These are phyloP conservation scores for Cryptotermes secundus DNA, from an alignment of 1,140 invertebrate species.

Conservation along the genomic window DNA sequence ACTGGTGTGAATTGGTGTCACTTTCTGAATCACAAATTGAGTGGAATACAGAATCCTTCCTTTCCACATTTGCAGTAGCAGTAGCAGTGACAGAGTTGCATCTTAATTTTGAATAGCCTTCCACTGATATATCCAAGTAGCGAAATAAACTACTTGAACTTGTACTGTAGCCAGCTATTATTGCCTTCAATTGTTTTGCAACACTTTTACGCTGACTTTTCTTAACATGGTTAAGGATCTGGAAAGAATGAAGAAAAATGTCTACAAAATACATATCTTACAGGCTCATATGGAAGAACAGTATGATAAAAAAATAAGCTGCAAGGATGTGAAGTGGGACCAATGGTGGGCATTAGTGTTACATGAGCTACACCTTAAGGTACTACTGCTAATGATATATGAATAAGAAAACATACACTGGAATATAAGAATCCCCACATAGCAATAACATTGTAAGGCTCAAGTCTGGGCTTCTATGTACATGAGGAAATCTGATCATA, in stretches of 20 bases:
- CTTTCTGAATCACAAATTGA: not conserved
- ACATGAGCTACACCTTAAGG: too few species aligned
- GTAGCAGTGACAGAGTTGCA: not conserved
- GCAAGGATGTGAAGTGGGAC: too few species aligned
- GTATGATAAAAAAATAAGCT: too few species aligned
- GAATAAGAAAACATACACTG: too few species aligned
- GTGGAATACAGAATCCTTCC: not conserved
- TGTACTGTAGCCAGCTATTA: constrained; percentile 52
- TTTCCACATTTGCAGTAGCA: not conserved
- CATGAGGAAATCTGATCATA: too few species aligned
- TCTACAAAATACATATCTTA: too few species aligned
- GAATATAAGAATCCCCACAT: too few species aligned
- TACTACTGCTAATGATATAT: too few species aligned
- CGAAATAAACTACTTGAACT: constrained; percentile 47
- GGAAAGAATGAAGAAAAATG: not conserved
- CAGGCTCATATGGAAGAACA: too few species aligned
- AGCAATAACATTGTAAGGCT: too few species aligned
- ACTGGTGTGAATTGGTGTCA: not conserved
- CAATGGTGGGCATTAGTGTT: too few species aligned
- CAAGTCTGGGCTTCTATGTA: too few species aligned
- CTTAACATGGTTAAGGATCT: constrained; percentile 3
- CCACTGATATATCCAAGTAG: constrained; percentile 33
- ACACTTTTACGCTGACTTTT: constrained; percentile 51
- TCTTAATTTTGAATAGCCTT: constrained; percentile 40
- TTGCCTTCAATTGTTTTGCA: constrained; percentile 56